Evolutionary conservation across 2,888 invertebrate species (phyloP).

Genomic region (Cephonodes hylas): DNA sequence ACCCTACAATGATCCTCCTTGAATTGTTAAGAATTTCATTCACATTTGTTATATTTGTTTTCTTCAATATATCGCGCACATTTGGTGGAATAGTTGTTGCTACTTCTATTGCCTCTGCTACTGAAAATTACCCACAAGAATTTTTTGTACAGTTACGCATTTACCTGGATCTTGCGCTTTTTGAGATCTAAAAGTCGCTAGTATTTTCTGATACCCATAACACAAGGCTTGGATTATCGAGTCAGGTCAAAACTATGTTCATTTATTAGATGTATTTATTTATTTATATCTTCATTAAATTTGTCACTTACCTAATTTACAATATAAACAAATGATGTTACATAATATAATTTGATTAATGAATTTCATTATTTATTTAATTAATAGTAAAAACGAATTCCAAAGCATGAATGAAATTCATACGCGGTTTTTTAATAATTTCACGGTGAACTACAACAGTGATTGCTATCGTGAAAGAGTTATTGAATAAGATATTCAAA

Average conservation of each 20-base stretch:
- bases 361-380: background rate
- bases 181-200: no score
- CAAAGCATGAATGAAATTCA: background rate
- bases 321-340: background rate
- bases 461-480: background rate
- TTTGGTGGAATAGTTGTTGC: constrained; percentile 44
- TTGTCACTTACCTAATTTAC: background rate
- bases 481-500: background rate
- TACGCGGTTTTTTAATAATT: background rate
- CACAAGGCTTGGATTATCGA: no score
- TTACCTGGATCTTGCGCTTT: no score
- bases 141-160: no score
- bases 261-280: no score
- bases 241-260: no score
- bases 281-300: background rate
- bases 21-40: constrained; percentile 40
- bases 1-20: constrained; percentile 54
- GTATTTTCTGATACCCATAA: no score
- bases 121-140: background rate
- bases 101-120: constrained; percentile 32
- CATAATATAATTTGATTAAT: background rate
- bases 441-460: background rate
- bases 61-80: constrained; percentile 39
- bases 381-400: background rate
- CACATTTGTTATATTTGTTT: constrained; percentile 42